Conservation (phyloP, 2,113 vertebrate species). For the Psephotus haematonotus region DNA sequence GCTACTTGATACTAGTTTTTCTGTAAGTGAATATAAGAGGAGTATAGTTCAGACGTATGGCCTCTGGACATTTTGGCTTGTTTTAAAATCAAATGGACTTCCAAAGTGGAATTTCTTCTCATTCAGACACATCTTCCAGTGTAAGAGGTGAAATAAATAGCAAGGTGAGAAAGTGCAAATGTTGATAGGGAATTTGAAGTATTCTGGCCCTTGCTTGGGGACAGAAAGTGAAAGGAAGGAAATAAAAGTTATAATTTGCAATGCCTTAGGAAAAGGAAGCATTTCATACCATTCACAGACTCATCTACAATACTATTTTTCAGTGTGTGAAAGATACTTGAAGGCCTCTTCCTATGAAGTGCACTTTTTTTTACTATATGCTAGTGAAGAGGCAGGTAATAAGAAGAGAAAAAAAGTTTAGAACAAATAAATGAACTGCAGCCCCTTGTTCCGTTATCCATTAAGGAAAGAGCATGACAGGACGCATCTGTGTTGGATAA, state of each 20-base stretch:
- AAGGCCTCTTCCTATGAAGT: not conserved
- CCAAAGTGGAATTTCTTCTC: not conserved
- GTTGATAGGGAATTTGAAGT: not conserved
- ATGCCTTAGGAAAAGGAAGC: not conserved
- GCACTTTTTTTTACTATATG: not conserved
- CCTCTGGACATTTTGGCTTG: not conserved
- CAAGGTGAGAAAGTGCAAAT: not conserved
- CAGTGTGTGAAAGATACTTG: not conserved
- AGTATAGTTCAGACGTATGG: not conserved
- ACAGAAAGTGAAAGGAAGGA: not conserved
- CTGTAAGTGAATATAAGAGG: not conserved
- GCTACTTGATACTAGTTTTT: not conserved
- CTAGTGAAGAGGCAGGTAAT: constrained; percentile 28
- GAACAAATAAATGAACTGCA: constrained; percentile 48
- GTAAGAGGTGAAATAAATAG: not conserved
- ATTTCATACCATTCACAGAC: not conserved
- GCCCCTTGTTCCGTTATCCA: constrained; percentile 17
- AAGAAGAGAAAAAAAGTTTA: constrained; percentile 36
- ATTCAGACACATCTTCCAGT: not conserved
- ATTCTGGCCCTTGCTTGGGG: not conserved
- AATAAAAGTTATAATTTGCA: not conserved
- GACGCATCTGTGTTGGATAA: constrained; percentile 53
- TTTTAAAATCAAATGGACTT: not conserved
- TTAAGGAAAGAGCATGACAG: constrained; percentile 49
- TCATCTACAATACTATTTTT: not conserved